Conservation (phyloP, 2,888 invertebrate genomes). For the Coenonympha glycerion region DNA sequence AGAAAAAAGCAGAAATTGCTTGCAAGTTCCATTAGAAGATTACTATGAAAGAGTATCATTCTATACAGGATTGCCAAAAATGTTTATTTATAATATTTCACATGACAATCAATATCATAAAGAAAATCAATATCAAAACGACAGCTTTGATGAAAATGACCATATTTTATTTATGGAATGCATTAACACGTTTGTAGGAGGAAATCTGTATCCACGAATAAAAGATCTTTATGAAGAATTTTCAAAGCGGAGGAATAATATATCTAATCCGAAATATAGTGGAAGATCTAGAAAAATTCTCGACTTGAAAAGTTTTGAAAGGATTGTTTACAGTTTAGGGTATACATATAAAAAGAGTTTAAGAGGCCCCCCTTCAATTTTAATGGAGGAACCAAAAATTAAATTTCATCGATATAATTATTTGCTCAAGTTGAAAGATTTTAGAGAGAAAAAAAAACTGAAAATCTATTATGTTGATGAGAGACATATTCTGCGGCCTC, state of each 20-base stretch:
- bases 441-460: constrained; percentile 27
- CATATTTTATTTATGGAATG: constrained; percentile 31
- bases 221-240: constrained; percentile 23
- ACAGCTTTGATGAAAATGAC: constrained; percentile 27
- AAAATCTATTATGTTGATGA: constrained; percentile 47
- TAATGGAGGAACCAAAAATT: constrained; percentile 43
- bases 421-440: constrained; percentile 38
- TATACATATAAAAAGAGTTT: constrained; percentile 34
- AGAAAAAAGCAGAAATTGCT: constrained; percentile 30
- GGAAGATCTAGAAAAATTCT: too few species aligned
- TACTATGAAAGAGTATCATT: constrained; percentile 32
- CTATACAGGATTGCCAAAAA: constrained; percentile 36
- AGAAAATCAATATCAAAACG: not conserved
- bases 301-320: constrained; percentile 7
- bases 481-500: constrained; percentile 33
- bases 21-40: constrained; percentile 34
- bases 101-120: not conserved
- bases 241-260: constrained; percentile 13
- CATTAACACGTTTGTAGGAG: constrained; percentile 28
- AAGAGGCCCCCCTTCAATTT: constrained; percentile 30
- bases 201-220: constrained; percentile 21
- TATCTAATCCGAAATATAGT: constrained; percentile 20
- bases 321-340: constrained; percentile 31
- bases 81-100: constrained; percentile 5
- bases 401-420: constrained; percentile 44